Percentiles rank a stretch among this genome's conserved stretches.
phyloP scores from a whole-genome alignment of 2,888 invertebrate genomes.

The Mallateleia sp. region DNA sequence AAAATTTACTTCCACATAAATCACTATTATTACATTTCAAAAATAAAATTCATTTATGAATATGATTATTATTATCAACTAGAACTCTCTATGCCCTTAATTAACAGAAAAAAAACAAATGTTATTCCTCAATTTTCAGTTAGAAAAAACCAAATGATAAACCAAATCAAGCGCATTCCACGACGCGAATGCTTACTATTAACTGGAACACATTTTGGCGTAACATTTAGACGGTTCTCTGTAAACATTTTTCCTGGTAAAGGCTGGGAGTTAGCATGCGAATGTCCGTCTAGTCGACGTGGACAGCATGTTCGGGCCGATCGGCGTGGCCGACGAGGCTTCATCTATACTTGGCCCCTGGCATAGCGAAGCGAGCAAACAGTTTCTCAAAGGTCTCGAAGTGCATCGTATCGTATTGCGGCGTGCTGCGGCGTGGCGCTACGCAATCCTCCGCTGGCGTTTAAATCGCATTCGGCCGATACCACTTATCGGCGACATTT shows the following conservation, averaged over 20 bases:
- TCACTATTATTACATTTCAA: too few species aligned
- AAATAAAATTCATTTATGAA: too few species aligned
- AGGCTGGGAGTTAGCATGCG: conserved; percentile 28
- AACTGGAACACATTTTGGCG: too few species aligned
- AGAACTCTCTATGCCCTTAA: too few species aligned
- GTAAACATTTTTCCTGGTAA: conserved; percentile 32
- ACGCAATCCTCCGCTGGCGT: conserved; percentile 27
- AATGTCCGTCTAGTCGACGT: conserved; percentile 18
- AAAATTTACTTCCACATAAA: too few species aligned
- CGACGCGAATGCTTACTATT: too few species aligned
- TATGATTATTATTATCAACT: too few species aligned
- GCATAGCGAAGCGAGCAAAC: conserved; percentile 83
- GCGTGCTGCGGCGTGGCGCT: conserved; percentile 67
- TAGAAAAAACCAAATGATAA: too few species aligned
- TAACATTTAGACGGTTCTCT: background rate
- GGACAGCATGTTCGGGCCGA: conserved; percentile 56
- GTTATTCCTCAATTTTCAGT: too few species aligned
- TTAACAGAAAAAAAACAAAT: too few species aligned
- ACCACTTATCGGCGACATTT: conserved; percentile 65
- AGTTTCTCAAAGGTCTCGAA: conserved; percentile 88
- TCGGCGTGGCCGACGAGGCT: conserved; percentile 62
- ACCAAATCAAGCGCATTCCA: too few species aligned
- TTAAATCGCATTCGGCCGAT: conserved; percentile 25
- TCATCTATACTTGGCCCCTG: conserved; percentile 87
- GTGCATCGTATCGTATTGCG: conserved; percentile 86